Evolutionary conservation across 92 coral and sea anemone species (phyloP), one percentile per base, ranked within the genome.

Genomic region (Plumapathes pennacea): DNA sequence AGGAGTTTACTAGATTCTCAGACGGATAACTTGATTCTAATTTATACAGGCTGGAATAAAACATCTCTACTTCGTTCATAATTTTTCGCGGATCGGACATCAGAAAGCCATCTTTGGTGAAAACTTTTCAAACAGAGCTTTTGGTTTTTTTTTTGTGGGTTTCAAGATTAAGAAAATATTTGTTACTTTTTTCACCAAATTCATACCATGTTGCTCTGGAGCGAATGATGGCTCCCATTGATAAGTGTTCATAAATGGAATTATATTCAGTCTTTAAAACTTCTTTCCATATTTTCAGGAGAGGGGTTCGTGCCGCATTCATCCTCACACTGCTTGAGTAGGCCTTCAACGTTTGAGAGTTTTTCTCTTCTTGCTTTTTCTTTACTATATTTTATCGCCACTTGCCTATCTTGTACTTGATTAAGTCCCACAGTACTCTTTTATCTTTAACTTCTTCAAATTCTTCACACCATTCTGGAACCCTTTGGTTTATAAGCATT

Each of bases 111-210:
- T 52, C 37, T 13, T 65, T 38, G n/a, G 4, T 22, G 27, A 18
- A 49, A 36, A 65, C 46, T 30, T 52, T 57, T 24, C 41, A 32
- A n/a, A 23, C 40, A 15, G 38, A n/a, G 6, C 22, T 51, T 52
- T 52, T 51, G 19, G 33, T 54, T 26, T 17, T 19, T 57, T 14
- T 57, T n/a, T n/a, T n/a, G 13, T 14, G 13, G 22, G 38, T 70
- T 68, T 70, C 69, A 43, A 70, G 33, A 32, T 60, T 47, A n/a
- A 70, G 50, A 30, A 70, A 70, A 41, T 70, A 70, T 40, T 70
- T 70, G 43, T 20, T 58, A 31, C 17, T 54, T 68, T 68, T 68
- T 39, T 45, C 48, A 33, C 76, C 67, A 14, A 33, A 29, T 56
- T 68, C 66, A 32, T 70, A 37, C 68, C 77, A 46, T 14, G 34